phyloP scores from a whole-genome alignment of 1,140 invertebrate genomes.

The Listronotus bonariensis region DNA sequence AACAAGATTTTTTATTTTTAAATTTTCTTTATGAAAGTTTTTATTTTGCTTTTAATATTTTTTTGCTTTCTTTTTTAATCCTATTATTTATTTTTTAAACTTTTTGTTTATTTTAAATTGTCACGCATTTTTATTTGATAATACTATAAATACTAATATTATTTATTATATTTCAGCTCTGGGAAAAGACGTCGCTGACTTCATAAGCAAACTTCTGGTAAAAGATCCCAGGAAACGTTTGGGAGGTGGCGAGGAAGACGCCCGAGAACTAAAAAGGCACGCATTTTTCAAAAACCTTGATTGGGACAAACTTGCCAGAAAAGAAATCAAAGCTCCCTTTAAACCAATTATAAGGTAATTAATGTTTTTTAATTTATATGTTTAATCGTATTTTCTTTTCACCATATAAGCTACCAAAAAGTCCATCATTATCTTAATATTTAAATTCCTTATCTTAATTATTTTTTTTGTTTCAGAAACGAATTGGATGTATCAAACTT shows the following conservation, averaged over 20 bases:
- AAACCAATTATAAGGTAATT: conserved; percentile 71
- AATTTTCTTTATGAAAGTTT: no score
- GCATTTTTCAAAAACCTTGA: conserved; percentile 79
- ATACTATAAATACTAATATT: no score
- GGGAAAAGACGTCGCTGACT: conserved; percentile 65
- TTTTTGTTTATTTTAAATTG: no score
- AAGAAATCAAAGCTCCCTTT: conserved; percentile 80
- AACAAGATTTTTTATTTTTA: no score
- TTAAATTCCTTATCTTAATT: not conserved
- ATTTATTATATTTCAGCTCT: conserved; percentile 53
- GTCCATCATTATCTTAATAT: not conserved
- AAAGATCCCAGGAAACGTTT: conserved; percentile 87
- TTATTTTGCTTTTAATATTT: no score
- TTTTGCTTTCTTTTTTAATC: no score
- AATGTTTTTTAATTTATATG: conserved; percentile 2
- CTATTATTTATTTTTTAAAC: no score
- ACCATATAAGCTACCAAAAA: no score
- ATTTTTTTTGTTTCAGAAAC: conserved; percentile 56
- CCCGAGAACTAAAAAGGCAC: conserved; percentile 84
- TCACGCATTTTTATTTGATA: no score
- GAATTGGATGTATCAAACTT: conserved; percentile 95
- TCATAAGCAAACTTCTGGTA: conserved; percentile 75
- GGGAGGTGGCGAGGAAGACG: conserved; percentile 80
- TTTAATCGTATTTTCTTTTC: not conserved
- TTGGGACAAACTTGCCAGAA: conserved; percentile 76